Evolutionary conservation across 2,888 invertebrate genomes (phyloP), one percentile per base, ranked within the genome.

Genomic region (Agrochola lychnidis): DNA sequence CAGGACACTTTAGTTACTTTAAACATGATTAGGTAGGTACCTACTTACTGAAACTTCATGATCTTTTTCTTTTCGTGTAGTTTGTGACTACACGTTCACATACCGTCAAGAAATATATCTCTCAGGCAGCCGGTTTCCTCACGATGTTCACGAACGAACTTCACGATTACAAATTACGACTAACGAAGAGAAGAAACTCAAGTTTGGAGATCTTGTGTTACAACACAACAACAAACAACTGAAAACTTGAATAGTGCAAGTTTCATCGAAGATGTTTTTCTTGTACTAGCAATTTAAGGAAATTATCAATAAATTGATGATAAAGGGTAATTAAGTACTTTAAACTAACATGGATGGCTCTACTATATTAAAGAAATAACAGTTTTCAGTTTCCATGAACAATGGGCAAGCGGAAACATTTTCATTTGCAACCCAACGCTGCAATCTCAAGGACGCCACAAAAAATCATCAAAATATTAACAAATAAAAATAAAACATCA

Each of bases 401-500:
- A n/a, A 36, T 25, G 19, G n/a, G 14, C 62, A 48, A 56, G 22
- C 19, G n/a, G 14, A 67, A 67, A 67, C 3, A 9, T 56, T 40
- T 45, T 42, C 4, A 45, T 64, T 64, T 57, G 30, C 19, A 48
- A n/a, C 10, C 9, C 25, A 57, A 45, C 16, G 5, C 51, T 53
- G 45, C 56, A n/a, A 40, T 68, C 36, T 74, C 75, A 79, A 79
- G 79, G 79, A 63, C 79, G 42, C 16, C 36, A 19, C 42, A 25
- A 69, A 69, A 64, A 69, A 79, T 79, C 74, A 59, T 53, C 68
- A 79, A 40, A 53, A 48, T 61, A 66, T 30, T 45, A 75, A 45
- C 40, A 79, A 79, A 69, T 70, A 45, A 68, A 64, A 76, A 57
- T 76, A 70, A 79, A 75, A 69, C 42, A 57, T 30, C 19, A 45